phyloP scores from a whole-genome alignment of 2,113 vertebrate genomes.

The Planiliza haematocheilus region DNA sequence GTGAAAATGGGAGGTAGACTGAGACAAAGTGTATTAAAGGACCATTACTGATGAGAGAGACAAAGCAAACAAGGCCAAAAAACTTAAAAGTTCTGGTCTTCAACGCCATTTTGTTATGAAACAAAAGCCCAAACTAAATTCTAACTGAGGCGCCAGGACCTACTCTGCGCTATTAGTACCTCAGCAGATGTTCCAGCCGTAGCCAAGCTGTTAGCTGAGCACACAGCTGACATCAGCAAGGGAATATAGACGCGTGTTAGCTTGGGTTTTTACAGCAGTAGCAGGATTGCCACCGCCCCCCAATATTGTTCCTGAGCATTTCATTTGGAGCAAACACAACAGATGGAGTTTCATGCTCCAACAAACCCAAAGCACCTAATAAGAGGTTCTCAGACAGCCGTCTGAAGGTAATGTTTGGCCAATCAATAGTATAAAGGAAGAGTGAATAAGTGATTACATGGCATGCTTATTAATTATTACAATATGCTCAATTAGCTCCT shows the following conservation, averaged over 20 bases:
- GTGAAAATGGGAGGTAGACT: neutral
- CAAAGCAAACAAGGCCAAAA: neutral
- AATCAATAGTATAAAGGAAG: constrained; percentile 27
- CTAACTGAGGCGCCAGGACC: neutral
- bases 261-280: constrained; percentile 1
- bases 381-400: constrained; percentile 7
- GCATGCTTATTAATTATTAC: constrained; percentile 54
- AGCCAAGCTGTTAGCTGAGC: constrained; percentile 38
- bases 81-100: too few relatives aligned
- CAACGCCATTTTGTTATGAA: too few relatives aligned
- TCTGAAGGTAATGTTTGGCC: neutral
- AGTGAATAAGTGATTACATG: constrained; percentile 19
- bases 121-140: neutral
- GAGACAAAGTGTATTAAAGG: too few relatives aligned
- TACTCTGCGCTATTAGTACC: neutral
- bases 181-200: constrained; percentile 42
- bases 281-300: neutral
- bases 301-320: neutral
- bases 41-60: neutral
- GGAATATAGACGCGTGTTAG: neutral
- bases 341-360: constrained; percentile 40
- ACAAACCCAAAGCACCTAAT: neutral
- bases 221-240: constrained; percentile 19
- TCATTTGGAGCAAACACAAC: constrained; percentile 25
- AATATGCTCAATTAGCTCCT: constrained; percentile 53